These are phyloP conservation scores for Neomonachus schauinslandi DNA, from an alignment of 2,113 vertebrate species.

Conservation along the genomic window DNA sequence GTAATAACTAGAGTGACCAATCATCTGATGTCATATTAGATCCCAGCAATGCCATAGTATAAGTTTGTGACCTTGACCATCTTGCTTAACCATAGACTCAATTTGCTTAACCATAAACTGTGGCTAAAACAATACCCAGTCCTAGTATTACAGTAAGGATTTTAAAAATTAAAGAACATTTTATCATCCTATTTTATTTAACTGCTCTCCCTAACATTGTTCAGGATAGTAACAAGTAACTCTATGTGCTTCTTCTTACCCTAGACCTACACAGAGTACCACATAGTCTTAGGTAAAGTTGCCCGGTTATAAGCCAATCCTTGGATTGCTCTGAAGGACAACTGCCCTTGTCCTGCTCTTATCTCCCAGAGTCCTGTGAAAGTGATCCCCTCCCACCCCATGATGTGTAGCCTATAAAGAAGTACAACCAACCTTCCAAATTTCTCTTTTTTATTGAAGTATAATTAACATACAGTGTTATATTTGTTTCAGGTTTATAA, in stretches of 20 bases:
- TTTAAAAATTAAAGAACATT: not conserved
- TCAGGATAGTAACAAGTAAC: not conserved
- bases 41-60: fast-evolving
- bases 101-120: not conserved
- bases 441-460: not conserved
- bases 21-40: not conserved
- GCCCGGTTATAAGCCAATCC: not conserved
- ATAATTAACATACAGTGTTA: not conserved
- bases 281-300: too few species aligned
- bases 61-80: not conserved
- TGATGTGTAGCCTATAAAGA: not conserved
- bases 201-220: not conserved
- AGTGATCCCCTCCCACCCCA: not conserved
- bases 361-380: not conserved
- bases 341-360: not conserved
- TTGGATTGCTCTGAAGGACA: not conserved
- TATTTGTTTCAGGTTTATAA: not conserved
- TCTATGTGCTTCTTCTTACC: not conserved
- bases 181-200: not conserved
- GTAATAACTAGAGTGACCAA: not conserved
- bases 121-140: not conserved
- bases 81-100: not conserved
- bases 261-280: not conserved
- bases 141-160: not conserved
- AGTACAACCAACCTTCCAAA: not conserved